Evolutionary conservation across 2,888 invertebrate species (phyloP).

Genomic region (Pherbina coryleti): DNA sequence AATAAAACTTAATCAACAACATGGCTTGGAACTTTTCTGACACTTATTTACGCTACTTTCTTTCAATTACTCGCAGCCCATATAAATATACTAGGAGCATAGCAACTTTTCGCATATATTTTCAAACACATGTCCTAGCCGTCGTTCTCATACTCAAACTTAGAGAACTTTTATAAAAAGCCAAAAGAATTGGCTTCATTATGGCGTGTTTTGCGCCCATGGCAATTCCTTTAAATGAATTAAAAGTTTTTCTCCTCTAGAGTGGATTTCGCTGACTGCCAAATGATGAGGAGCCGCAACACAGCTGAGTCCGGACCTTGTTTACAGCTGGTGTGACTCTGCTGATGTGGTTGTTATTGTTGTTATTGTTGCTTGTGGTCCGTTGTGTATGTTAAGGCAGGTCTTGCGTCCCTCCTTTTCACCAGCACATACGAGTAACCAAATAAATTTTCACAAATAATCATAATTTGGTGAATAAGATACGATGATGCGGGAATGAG

Average conservation of each 20-base stretch:
- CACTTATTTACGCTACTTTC: slow-evolving; percentile 9
- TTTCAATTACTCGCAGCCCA: not conserved
- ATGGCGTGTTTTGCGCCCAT: slow-evolving; percentile 44
- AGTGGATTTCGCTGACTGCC: not conserved
- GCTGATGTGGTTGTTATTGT: not conserved
- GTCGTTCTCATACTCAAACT: not conserved
- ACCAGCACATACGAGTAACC: not conserved
- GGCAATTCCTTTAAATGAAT: slow-evolving; percentile 46
- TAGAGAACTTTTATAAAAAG: not conserved
- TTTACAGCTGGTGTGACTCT: not conserved
- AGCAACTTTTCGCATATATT: slow-evolving; percentile 20
- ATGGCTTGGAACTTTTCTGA: not conserved
- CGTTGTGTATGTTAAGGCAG: not conserved
- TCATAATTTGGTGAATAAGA: slow-evolving; percentile 50
- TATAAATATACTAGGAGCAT: not conserved
- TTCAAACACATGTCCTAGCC: not conserved
- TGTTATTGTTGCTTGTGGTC: not conserved
- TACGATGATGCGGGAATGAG: not conserved
- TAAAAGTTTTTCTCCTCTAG: slow-evolving; percentile 40
- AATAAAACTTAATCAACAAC: slow-evolving; percentile 21
- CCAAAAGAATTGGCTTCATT: slow-evolving; percentile 49
- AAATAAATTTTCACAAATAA: slow-evolving; percentile 46
- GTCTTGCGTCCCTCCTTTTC: not conserved
- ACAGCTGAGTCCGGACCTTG: slow-evolving; percentile 7
- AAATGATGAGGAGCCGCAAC: slow-evolving; percentile 8